Evolutionary conservation across 2,888 invertebrate genomes (phyloP), one percentile per base, ranked within the genome.

Genomic region (Apamea crenata): DNA sequence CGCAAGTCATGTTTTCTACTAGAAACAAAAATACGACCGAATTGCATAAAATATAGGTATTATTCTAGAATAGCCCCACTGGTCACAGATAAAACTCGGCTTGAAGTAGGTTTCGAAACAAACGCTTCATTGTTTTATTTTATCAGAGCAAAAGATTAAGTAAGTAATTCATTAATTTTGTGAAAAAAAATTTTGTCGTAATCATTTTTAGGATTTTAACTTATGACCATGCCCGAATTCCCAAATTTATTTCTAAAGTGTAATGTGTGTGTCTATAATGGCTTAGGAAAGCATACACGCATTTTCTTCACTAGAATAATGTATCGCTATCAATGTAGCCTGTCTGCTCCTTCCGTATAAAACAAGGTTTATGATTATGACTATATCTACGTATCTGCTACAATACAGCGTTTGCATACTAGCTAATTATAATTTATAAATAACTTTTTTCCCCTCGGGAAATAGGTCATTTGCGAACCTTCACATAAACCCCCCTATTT

Each of bases 401-500:
- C 56, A 65, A 56, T 68, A 71, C 61, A 59, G 18, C 36, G 36
- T 83, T 77, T 83, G 76, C 74, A 80, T 77, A 80, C 67, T 72
- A 81, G 76, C 44, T 72, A n/a, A 66, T 71, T 63, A 63, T 77
- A 66, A 66, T 78, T 69, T 78, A 83, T 71, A 61, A 68, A 75
- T 80, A 83, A 67, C 63, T 80, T 75, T 53, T 36, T 68, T 77
- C 32, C 78, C 73, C 70, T 80, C 78, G 73, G 77, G 63, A 88
- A 87, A 83, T 83, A 83, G 83, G 84, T 79, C 82, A 80, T 71
- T 78, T 71, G 72, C 21, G 72, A 81, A 83, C 85, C 85, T 87
- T 81, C 75, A 70, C 53, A 74, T 67, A 79, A 80, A 74, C 53
- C 61, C 44, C 44, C 61, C 69, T 77, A 72, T 78, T 78, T 74